Evolutionary conservation across 2,797 vertebrate genomes (phyloP).

Genomic region (Nannoperca australis): DNA sequence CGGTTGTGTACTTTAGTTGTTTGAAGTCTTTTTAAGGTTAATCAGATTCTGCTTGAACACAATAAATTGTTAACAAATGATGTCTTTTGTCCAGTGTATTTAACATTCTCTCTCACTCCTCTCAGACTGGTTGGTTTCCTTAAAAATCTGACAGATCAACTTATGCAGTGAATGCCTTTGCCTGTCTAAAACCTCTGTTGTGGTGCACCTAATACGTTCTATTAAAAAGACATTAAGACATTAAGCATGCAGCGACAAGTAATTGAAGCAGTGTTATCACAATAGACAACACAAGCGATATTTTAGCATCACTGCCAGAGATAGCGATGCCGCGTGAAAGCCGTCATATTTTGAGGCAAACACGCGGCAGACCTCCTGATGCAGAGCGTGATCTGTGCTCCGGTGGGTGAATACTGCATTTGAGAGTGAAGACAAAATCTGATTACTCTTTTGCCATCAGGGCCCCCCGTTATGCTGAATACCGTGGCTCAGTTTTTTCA

Average conservation of each 20-base stretch:
- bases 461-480: background rate
- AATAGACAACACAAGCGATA: background rate
- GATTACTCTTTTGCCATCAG: background rate
- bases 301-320: background rate
- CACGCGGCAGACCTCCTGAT: background rate
- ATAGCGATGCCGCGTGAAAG: background rate
- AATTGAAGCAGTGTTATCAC: background rate
- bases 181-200: background rate
- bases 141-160: background rate
- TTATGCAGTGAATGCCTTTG: background rate
- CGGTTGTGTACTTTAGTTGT: background rate
- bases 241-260: background rate
- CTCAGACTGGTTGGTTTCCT: background rate
- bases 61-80: background rate
- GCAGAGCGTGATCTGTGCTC: constrained; percentile 4
- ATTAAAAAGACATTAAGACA: background rate
- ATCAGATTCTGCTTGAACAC: constrained; percentile 8
- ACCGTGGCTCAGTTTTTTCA: background rate
- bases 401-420: constrained; percentile 5
- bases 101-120: background rate
- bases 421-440: constrained; percentile 1
- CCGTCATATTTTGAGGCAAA: background rate
- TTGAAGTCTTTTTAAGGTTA: background rate
- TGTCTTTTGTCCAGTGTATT: constrained; percentile 9
- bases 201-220: background rate